Base-by-base conservation (phyloP, 2,888 invertebrate species). In the Cephus pygmeus region DNA sequence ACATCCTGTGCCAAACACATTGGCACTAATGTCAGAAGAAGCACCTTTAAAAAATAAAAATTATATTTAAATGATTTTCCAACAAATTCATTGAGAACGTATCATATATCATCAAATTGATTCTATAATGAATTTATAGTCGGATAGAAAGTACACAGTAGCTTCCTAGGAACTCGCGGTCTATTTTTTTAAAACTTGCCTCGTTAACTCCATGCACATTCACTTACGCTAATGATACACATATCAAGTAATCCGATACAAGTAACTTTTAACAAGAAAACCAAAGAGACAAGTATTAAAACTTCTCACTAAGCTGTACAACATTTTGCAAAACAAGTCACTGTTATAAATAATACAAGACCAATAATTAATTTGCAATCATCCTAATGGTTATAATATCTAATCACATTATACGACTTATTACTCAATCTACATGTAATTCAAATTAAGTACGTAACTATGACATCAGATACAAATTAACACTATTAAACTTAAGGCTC, bases 1-100 rank as follows among this genome's bases (percentile, higher is more conserved):
- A 83, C 80, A 34, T 84, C 79, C 77, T 87, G 81, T 68, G 85
- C 87, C 77, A 85, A 80, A 33, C 85, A 79, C 69, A 86, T 81
- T 73, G 85, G 73, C 78, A 91, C 77, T 34, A 85, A 79, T 77
- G 85, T 76, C 78, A 83, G 69, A 12, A 89, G 76, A 89, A 73
- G 4, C 4, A 15, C 85, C 82, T 90, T 90, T 83, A 77, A 85
- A 87, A 36, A 3, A 69, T 79, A 79, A 83, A 75, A 83, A 80
- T 69, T 34, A n/a, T 4, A 34, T n/a, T 11, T 4, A 69, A 35
- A 34, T 35, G 31, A 35, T 12, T 30, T 31, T 12, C 11, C 30
- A 23, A 3, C n/a, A 30, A 33, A 12, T 69, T n/a, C 69, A 30
- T 69, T 33, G 11, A 40, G 15, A 69, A 69, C 11, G 4, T 33